Evolutionary conservation across 1,140 invertebrate species (phyloP).

Genomic region (Aporrectodea caliginosa): DNA sequence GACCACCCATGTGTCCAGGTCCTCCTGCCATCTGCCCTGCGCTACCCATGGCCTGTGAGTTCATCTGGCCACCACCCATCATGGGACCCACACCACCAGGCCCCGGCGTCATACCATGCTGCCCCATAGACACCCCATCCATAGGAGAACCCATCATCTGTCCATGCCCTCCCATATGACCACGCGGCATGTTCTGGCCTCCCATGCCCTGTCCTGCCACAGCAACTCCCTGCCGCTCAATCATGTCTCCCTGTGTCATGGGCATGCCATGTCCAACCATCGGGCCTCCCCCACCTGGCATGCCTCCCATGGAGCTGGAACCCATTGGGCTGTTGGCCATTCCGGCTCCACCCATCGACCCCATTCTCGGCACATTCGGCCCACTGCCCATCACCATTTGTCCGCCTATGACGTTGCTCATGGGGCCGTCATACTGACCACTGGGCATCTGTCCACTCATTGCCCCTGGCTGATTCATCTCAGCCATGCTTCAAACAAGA

Average conservation of each 20-base stretch:
- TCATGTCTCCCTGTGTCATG: background rate
- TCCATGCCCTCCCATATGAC: background rate
- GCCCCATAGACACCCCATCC: background rate
- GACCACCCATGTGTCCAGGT: background rate
- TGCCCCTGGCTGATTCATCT: background rate
- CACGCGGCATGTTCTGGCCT: background rate
- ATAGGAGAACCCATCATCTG: background rate
- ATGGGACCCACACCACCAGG: background rate
- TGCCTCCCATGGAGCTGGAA: background rate
- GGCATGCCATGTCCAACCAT: background rate
- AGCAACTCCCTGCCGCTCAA: background rate
- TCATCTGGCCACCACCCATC: background rate
- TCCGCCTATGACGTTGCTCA: background rate
- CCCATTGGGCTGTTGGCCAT: background rate
- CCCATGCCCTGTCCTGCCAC: background rate
- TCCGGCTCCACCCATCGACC: background rate
- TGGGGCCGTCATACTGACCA: background rate
- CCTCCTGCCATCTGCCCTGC: background rate
- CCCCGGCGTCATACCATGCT: background rate
- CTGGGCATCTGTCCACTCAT: background rate
- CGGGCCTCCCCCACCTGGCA: background rate
- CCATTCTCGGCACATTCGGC: background rate
- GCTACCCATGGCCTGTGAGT: background rate
- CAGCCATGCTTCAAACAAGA: background rate
- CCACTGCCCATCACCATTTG: background rate